These are phyloP conservation scores for Hydriomena furcata DNA, from an alignment of 2,888 invertebrate species.

Conservation along the genomic window DNA sequence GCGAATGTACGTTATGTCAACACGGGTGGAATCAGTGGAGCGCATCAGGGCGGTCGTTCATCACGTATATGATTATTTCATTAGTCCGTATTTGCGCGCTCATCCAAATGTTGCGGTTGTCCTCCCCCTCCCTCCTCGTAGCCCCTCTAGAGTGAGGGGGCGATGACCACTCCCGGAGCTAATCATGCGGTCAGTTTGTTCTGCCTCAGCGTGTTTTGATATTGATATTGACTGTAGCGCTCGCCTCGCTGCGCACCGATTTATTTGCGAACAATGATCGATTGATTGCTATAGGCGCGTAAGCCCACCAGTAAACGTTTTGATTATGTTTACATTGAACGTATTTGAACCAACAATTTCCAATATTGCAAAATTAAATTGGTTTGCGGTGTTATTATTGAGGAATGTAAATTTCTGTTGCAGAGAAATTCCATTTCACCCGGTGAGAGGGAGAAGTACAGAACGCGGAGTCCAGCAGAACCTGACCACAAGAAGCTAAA, in stretches of 20 bases:
- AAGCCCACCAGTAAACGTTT: conserved; percentile 75
- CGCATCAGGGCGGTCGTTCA: conserved; percentile 61
- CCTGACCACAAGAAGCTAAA: conserved; percentile 89
- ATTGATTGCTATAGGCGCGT: conserved; percentile 77
- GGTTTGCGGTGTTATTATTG: conserved; percentile 41
- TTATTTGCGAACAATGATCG: conserved; percentile 83
- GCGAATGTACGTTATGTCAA: conserved; percentile 54
- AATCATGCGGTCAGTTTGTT: conserved; percentile 84
- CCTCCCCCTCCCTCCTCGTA: conserved; percentile 39
- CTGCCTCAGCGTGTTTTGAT: conserved; percentile 83
- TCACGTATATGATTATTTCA: conserved; percentile 84
- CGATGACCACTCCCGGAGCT: conserved; percentile 80
- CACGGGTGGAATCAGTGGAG: conserved; percentile 65
- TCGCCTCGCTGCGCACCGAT: conserved; percentile 79
- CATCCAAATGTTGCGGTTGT: conserved; percentile 73
- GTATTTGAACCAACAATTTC: conserved; percentile 66
- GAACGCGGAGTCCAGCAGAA: conserved; percentile 90
- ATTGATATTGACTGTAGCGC: conserved; percentile 81
- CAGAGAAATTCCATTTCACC: conserved; percentile 95
- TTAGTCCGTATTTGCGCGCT: conserved; percentile 80
- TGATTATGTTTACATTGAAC: conserved; percentile 76
- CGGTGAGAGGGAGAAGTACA: conserved; percentile 91
- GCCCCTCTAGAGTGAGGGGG: conserved; percentile 50
- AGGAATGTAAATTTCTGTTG: conserved; percentile 50
- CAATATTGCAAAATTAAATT: conserved; percentile 49